Evolutionary conservation across 2,888 invertebrate genomes (phyloP).

Genomic region (Pegoplata infirma): DNA sequence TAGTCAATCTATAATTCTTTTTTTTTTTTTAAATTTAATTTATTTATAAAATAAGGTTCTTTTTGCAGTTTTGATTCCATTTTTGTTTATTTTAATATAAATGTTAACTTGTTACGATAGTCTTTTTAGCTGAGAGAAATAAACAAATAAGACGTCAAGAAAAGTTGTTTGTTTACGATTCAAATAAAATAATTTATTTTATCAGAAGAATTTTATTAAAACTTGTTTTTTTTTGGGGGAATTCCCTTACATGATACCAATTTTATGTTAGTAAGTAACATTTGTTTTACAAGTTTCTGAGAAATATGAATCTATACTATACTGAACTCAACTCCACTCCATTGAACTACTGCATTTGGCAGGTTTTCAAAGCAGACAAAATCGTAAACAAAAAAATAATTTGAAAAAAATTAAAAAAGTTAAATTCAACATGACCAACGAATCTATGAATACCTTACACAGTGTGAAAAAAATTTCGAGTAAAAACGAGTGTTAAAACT

Average conservation of each 20-base stretch:
- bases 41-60: not conserved
- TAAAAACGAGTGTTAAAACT: too few species aligned
- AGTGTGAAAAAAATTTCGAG: too few species aligned
- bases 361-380: not conserved
- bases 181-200: not conserved
- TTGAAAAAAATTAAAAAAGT: too few species aligned
- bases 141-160: constrained; percentile 15
- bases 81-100: constrained; percentile 1
- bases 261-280: too few species aligned
- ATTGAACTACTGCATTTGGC: constrained; percentile 14
- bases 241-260: constrained; percentile 33
- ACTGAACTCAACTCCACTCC: not conserved
- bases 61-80: not conserved
- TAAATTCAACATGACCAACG: too few species aligned
- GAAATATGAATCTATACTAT: not conserved
- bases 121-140: not conserved
- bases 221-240: constrained; percentile 53
- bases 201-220: constrained; percentile 20
- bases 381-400: not conserved
- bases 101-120: not conserved
- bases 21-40: too few species aligned
- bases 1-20: not conserved
- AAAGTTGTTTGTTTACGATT: constrained; percentile 6
- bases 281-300: not conserved
- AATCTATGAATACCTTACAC: too few species aligned